Base-by-base conservation (phyloP, 2,888 invertebrate species). In the Spodoptera picta region DNA sequence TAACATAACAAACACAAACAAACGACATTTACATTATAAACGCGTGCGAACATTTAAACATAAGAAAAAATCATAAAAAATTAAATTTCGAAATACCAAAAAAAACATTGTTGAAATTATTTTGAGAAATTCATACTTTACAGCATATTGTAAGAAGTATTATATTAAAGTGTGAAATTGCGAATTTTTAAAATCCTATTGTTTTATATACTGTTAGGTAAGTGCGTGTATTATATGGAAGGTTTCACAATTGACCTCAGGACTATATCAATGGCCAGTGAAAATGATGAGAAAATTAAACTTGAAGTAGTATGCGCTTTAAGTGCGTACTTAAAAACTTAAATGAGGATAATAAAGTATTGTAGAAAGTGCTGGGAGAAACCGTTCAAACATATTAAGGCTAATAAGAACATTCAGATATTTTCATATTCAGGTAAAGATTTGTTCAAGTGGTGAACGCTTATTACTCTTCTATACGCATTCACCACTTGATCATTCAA, bases 81-180 rank as follows among this genome's bases (percentile, higher is more conserved):
- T n/a, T 14, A 6, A 45, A 42, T 75, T 72, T 47, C 19, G 70
- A 75, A 72, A 72, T 69, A 36, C 36, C 6, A 7, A 36, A 36
- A 56, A 14, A 78, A 64, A 64, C 24, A 60, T 63, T 62, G 76
- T 69, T 76, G 77, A 79, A 79, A 75, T 60, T 69, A 63, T 53
- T 77, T 76, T 79, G 58, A 58, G 77, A 76, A 70, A 73, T 68
- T 60, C 60, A 43, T 65, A 65, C 59, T 51, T 60, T 27, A 27
- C 5, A 47, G 55, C 23, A 60, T 48, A 69, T 71, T 65, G 64
- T 59, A 73, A 54, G 57, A 60, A 53, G 59, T 64, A 60, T n/a
- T n/a, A 53, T 60, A 56, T 59, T 48, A 24, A 58, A 63, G 58
- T 69, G 65, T 65, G 67, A 79, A 73, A 63, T 59, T 59, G 57